A percentile compares a stretch with the other conserved stretches of the same genome.
Evolutionary conservation across 2,113 vertebrate species (phyloP).

Genomic region (Percopsis transmontana): DNA sequence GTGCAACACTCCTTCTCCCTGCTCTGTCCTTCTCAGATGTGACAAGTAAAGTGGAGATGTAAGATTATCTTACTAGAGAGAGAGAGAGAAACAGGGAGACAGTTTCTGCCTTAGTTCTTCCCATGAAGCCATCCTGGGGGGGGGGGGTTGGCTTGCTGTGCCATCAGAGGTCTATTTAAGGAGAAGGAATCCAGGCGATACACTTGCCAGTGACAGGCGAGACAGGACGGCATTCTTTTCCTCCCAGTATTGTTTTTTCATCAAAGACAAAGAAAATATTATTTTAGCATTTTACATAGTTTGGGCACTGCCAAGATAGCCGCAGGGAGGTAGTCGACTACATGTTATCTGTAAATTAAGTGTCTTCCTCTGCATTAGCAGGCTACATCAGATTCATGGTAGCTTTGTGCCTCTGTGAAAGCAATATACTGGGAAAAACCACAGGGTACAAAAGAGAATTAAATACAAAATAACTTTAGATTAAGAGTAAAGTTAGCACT

Average conservation of each 20-base stretch:
- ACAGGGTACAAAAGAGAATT: neutral
- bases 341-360: slow-evolving; percentile 14
- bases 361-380: neutral
- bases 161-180: slow-evolving; percentile 40
- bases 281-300: slow-evolving; percentile 30
- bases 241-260: neutral
- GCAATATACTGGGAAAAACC: neutral
- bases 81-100: neutral
- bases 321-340: slow-evolving; percentile 10
- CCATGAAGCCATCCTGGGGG: slow-evolving; percentile 7
- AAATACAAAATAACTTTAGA: neutral
- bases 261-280: slow-evolving; percentile 27
- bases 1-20: too few species aligned
- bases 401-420: neutral
- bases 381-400: neutral
- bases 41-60: neutral
- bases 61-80: neutral
- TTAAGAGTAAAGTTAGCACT: neutral
- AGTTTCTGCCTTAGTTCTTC: slow-evolving; percentile 13
- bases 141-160: slow-evolving; percentile 4
- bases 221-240: neutral
- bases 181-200: slow-evolving; percentile 30
- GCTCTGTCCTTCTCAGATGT: too few species aligned
- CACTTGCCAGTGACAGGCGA: slow-evolving; percentile 8
- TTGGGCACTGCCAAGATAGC: slow-evolving; percentile 3